Conservation (phyloP, 1,140 invertebrate genomes). For the Harlomillsia oculata region DNA sequence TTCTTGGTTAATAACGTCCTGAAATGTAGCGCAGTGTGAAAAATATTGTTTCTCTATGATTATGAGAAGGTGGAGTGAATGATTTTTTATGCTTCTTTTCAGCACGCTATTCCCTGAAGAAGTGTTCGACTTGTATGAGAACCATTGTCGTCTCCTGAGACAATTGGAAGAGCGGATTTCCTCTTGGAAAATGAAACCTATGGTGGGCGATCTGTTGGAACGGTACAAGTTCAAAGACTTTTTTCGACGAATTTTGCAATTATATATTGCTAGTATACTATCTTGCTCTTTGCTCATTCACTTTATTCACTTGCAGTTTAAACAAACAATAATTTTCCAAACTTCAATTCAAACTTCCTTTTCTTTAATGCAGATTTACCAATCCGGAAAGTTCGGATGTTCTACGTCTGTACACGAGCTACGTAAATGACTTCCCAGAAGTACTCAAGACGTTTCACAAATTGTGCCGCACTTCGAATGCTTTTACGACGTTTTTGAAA, state of each 20-base stretch:
- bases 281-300: too few relatives aligned
- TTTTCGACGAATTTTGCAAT: constrained; percentile 7
- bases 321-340: too few relatives aligned
- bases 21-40: too few relatives aligned
- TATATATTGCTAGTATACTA: neutral
- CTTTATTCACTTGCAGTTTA: too few relatives aligned
- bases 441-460: constrained; percentile 40
- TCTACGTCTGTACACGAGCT: constrained; percentile 38
- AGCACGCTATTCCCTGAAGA: constrained; percentile 41
- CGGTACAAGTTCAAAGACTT: constrained; percentile 13
- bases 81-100: too few relatives aligned
- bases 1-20: too few relatives aligned
- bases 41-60: too few relatives aligned
- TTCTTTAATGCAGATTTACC: constrained; percentile 35
- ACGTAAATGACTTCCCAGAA: constrained; percentile 40
- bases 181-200: constrained; percentile 38
- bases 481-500: constrained; percentile 40
- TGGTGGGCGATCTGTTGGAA: constrained; percentile 37
- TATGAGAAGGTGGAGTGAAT: too few relatives aligned
- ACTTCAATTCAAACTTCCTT: too few relatives aligned
- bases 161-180: constrained; percentile 40
- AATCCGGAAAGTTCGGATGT: constrained; percentile 38
- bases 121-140: constrained; percentile 40
- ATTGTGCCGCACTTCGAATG: constrained; percentile 36
- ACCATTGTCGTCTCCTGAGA: constrained; percentile 41